Percentiles rank a stretch among this genome's conserved stretches.
Conservation (phyloP, 2,113 vertebrate species). For the Tyrannus savana region DNA sequence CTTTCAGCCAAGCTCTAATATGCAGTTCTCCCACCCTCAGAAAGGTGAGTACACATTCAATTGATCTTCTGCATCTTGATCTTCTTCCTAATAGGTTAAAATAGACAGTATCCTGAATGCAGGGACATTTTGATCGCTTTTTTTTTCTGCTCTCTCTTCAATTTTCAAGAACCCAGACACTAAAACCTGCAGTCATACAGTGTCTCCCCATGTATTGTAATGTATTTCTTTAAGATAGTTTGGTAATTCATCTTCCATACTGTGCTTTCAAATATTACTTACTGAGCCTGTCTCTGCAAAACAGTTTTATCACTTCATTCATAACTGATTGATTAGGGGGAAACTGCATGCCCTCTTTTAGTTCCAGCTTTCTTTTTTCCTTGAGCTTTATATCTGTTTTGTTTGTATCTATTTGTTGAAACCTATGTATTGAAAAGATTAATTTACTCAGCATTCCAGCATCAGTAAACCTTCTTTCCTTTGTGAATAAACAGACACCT, state of each 20-base stretch:
- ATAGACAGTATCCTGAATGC: neutral
- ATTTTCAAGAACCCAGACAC: neutral
- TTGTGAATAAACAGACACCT: constrained; percentile 19
- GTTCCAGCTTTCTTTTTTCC: neutral
- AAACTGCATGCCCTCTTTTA: neutral
- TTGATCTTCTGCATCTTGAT: neutral
- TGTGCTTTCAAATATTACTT: neutral
- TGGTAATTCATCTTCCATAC: neutral
- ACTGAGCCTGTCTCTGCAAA: neutral
- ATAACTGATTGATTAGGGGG: neutral
- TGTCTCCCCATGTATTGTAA: neutral
- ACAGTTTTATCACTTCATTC: constrained; percentile 18
- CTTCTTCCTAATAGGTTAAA: neutral
- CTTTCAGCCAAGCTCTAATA: neutral
- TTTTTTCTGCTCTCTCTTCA: neutral
- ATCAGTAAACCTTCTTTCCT: constrained; percentile 58
- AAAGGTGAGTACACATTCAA: neutral
- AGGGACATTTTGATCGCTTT: neutral
- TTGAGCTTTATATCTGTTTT: neutral
- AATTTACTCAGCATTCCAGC: constrained; percentile 36
- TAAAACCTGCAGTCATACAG: neutral
- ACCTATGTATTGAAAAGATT: constrained; percentile 71
- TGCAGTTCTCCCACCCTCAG: neutral
- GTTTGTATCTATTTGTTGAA: constrained; percentile 59
- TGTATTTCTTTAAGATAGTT: neutral